Base-by-base conservation (phyloP, 2,888 invertebrate genomes). In the Pristionchus japonicus region DNA sequence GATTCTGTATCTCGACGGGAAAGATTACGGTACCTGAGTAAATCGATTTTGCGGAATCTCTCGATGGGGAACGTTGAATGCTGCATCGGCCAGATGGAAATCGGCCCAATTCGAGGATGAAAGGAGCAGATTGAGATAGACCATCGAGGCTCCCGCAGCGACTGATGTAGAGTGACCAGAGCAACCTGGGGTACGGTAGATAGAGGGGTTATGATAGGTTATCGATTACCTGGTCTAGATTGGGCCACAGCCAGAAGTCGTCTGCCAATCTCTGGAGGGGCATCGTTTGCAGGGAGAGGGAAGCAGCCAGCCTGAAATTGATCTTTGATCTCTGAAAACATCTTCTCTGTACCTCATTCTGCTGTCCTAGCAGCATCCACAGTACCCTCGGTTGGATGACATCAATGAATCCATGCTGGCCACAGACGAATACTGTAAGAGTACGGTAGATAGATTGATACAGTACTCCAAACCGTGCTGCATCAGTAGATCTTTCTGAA, bases 401-500 rank as follows among this genome's bases (percentile, higher is more conserved):
- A 31, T 86, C 86, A 4, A 74, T 52, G 49, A 74, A 86, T 34
- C 86, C 86, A 34, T 86, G 86, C 27, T 86, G 86, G 37, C 86
- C 86, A 86, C 86, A 86, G 4, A 86, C 74, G 74, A 86, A 86
- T 37, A 86, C 86, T 86, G 67, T 43, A 85, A 85, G 40, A 27
- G 43, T 77, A 77, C 77, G 43, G 43, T 77, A 77, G 23, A 83
- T 49, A 20, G 83, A 83, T 77, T 6, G 23, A 40, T n/a, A n/a
- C n/a, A n/a, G n/a, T n/a, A n/a, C n/a, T n/a, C 20, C 34, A 37
- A 13, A 86, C 86, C 74, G 37, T 86, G 86, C 49, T 86, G 86
- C 86, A 86, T 86, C 31, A 86, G 74, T 11, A 86, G 86, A 86
- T 86, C 86, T 23, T 86, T 86, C 74, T 86, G 86, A 6, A 86